These are phyloP conservation scores for Pogona vitticeps DNA, from an alignment of 2,113 vertebrate species.

Conservation along the genomic window DNA sequence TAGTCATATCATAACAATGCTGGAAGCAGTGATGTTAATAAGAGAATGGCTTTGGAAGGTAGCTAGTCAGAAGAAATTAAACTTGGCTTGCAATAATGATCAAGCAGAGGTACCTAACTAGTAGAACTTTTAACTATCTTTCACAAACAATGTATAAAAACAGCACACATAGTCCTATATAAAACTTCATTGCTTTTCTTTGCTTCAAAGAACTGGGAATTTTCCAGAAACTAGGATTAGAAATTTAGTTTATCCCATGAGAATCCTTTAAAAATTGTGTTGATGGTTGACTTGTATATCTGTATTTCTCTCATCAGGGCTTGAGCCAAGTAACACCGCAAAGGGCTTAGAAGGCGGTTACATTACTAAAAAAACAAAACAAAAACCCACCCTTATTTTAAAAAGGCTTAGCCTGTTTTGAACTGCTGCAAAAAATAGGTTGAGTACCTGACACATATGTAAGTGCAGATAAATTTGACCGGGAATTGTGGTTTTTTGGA, in stretches of 20 bases:
- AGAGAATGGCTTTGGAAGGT: background rate
- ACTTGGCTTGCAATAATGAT: background rate
- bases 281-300: background rate
- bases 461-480: no score
- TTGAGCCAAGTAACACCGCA: no score
- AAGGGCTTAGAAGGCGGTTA: background rate
- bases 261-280: background rate
- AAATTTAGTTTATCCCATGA: background rate
- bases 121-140: background rate
- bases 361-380: no score
- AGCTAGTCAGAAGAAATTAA: background rate
- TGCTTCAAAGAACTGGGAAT: background rate
- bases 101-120: background rate
- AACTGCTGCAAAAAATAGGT: no score
- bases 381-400: no score
- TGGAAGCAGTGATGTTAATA: background rate
- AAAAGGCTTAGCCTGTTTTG: no score
- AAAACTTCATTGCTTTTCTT: background rate
- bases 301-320: background rate
- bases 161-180: background rate
- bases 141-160: background rate
- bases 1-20: background rate
- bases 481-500: no score
- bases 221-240: background rate
- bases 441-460: no score